A percentile compares a stretch with the other conserved stretches of the same genome.
phyloP scores from a whole-genome alignment of 2,888 invertebrate genomes.

The Caradrina clavipalpis region DNA sequence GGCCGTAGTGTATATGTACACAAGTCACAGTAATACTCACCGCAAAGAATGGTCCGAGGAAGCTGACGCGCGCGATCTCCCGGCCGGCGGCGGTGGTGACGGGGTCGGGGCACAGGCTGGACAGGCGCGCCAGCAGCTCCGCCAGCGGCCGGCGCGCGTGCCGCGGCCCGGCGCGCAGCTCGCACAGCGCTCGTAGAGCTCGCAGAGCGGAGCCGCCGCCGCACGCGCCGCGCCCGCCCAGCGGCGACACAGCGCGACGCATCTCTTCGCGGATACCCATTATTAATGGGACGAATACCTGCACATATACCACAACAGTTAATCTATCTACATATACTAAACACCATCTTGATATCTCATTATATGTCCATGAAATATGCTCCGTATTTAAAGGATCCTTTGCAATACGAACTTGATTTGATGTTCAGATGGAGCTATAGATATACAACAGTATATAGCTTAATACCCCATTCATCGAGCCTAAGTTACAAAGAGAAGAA shows the following conservation, averaged over 20 bases:
- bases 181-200: conserved; percentile 95
- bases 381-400: not conserved
- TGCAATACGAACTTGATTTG: not conserved
- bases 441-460: not conserved
- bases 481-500: not conserved
- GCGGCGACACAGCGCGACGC: conserved; percentile 93
- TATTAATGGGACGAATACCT: conserved; percentile 86
- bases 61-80: conserved; percentile 96
- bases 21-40: conserved; percentile 84
- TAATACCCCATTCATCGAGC: not conserved
- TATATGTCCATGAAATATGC: not conserved
- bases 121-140: conserved; percentile 82
- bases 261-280: conserved; percentile 90
- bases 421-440: not conserved
- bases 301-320: conserved; percentile 22
- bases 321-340: not conserved
- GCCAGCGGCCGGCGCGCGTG: conserved; percentile 94
- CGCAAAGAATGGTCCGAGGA: conserved; percentile 97
- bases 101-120: conserved; percentile 93
- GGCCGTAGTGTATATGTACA: no score
- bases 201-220: conserved; percentile 93
- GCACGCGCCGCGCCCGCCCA: conserved; percentile 93
- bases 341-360: no score
- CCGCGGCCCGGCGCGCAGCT: conserved; percentile 93
- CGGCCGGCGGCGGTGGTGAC: conserved; percentile 95